Percentiles rank a stretch among this genome's conserved stretches.
These are phyloP conservation scores for Harpagifer antarcticus DNA, from an alignment of 2,797 vertebrate genomes.

Conservation along the genomic window DNA sequence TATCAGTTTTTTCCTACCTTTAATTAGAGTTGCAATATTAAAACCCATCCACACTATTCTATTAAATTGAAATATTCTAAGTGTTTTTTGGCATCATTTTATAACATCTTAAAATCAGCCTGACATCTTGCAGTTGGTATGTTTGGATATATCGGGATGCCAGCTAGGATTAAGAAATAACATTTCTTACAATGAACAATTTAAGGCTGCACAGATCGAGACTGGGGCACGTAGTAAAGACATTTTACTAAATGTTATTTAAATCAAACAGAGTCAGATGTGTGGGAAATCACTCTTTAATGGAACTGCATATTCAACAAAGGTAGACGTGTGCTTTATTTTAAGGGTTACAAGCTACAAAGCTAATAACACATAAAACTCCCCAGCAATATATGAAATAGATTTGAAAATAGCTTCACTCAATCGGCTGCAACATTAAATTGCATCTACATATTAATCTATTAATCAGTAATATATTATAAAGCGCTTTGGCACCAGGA, in stretches of 20 bases:
- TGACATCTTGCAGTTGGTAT: background rate
- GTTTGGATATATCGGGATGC: slow-evolving; percentile 14
- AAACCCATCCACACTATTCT: background rate
- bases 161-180: slow-evolving; percentile 5
- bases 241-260: background rate
- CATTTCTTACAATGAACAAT: background rate
- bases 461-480: background rate
- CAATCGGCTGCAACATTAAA: slow-evolving; percentile 11
- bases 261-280: slow-evolving; percentile 3
- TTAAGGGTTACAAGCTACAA: background rate
- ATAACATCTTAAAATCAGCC: background rate
- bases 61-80: slow-evolving; percentile 12
- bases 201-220: background rate
- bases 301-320: background rate
- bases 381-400: background rate
- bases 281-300: background rate
- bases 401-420: background rate
- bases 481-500: background rate
- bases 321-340: background rate
- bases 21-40: slow-evolving; percentile 5
- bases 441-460: slow-evolving; percentile 1
- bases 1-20: slow-evolving; percentile 8
- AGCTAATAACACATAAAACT: background rate
- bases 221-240: background rate
- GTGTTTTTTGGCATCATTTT: background rate